These are phyloP conservation scores for Diploptera punctata DNA, from an alignment of 2,888 invertebrate species.

Conservation along the genomic window DNA sequence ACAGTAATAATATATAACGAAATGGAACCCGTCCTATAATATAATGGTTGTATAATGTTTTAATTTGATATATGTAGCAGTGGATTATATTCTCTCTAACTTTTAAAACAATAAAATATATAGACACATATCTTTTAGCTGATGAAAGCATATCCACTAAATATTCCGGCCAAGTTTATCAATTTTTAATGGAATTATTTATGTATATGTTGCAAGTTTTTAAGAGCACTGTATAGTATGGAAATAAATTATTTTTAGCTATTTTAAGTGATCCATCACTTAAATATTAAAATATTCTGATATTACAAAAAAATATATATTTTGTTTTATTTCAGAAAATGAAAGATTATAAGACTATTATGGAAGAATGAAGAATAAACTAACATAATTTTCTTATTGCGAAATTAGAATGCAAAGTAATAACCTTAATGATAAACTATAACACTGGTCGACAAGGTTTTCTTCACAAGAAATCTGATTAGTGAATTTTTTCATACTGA, in stretches of 20 bases:
- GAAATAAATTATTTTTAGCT: conserved; percentile 10
- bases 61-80: neutral
- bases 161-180: conserved; percentile 11
- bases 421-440: too few species aligned
- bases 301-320: too few species aligned
- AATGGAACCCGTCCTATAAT: neutral
- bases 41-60: too few species aligned
- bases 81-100: neutral
- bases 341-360: too few species aligned
- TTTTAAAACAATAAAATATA: neutral
- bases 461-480: too few species aligned
- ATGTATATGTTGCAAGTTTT: conserved; percentile 17
- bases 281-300: too few species aligned
- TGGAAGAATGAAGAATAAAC: too few species aligned
- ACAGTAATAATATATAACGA: neutral
- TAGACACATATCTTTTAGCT: neutral
- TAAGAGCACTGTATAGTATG: conserved; percentile 8
- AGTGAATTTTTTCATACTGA: too few species aligned
- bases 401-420: too few species aligned
- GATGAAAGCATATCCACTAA: neutral
- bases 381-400: too few species aligned
- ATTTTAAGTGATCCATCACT: conserved; percentile 6
- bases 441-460: too few species aligned
- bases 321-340: too few species aligned
- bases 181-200: neutral